phyloP scores from a whole-genome alignment of 2,888 invertebrate genomes.

The Metacarcinus magister region DNA sequence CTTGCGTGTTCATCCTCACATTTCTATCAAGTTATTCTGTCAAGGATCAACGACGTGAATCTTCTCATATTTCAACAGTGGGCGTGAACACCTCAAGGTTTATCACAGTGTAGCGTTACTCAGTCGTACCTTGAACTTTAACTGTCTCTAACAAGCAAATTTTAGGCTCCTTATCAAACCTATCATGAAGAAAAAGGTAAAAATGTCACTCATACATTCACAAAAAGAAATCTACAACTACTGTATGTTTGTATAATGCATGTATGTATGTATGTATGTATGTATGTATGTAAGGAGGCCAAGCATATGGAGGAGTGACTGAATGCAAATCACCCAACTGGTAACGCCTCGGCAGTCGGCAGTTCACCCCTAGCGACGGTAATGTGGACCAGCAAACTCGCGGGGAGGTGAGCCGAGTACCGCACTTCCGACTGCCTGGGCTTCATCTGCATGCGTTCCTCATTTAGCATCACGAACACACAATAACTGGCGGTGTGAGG shows the following conservation, averaged over 20 bases:
- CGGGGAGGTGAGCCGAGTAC: constrained; percentile 31
- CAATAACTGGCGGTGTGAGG: constrained; percentile 68
- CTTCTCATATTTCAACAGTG: not conserved
- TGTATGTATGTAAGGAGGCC: not conserved
- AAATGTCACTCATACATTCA: too few species aligned
- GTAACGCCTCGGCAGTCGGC: not conserved
- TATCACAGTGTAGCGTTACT: not conserved
- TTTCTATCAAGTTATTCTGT: not conserved
- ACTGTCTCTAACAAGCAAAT: too few species aligned
- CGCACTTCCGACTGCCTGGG: constrained; percentile 36
- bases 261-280: too few species aligned
- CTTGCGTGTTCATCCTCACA: too few species aligned
- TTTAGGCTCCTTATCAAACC: too few species aligned
- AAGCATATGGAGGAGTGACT: not conserved
- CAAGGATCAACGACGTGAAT: not conserved
- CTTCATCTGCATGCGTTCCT: constrained; percentile 62
- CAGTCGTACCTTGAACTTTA: not conserved
- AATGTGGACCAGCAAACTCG: not conserved
- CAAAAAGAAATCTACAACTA: too few species aligned
- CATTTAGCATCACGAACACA: constrained; percentile 59
- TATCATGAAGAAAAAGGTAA: too few species aligned
- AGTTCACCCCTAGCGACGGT: not conserved
- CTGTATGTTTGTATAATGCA: not conserved
- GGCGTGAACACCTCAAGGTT: not conserved
- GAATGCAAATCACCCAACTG: constrained; percentile 15